A percentile compares a stretch with the other conserved stretches of the same genome.
phyloP scores from a whole-genome alignment of 2,113 vertebrate species.

The Chloropsis cyanopogon region DNA sequence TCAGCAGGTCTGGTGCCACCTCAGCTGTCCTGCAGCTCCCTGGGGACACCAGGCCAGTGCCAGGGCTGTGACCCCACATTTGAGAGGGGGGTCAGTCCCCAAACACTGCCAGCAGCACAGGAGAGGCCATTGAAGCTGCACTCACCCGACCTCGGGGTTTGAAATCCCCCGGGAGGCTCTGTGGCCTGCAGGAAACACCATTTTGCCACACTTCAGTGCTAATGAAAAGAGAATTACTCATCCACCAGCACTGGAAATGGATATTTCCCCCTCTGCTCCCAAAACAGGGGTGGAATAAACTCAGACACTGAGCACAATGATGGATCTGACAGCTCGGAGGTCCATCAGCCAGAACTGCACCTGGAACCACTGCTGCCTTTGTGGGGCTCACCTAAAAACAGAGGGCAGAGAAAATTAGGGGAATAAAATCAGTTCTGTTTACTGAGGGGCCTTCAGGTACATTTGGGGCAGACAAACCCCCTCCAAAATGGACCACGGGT shows the following conservation, averaged over 20 bases:
- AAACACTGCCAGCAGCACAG: not conserved
- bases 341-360: not conserved
- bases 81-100: fast-evolving
- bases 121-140: not conserved
- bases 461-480: not conserved
- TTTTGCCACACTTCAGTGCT: not conserved
- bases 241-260: not conserved
- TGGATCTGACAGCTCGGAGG: not conserved
- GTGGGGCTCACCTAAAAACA: not conserved
- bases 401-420: not conserved
- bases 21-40: not conserved
- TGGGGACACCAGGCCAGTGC: not conserved
- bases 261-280: not conserved
- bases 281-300: not conserved
- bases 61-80: not conserved
- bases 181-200: not conserved
- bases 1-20: not conserved
- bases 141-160: not conserved
- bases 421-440: not conserved
- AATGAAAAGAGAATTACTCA: not conserved
- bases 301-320: not conserved
- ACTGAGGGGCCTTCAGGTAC: not conserved
- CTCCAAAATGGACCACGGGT: not conserved
- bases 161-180: not conserved
- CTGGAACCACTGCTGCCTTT: too few relatives aligned